A percentile compares a stretch with the other conserved stretches of the same genome.
phyloP scores from a whole-genome alignment of 2,888 invertebrate genomes.

The Nomada goodeniana region DNA sequence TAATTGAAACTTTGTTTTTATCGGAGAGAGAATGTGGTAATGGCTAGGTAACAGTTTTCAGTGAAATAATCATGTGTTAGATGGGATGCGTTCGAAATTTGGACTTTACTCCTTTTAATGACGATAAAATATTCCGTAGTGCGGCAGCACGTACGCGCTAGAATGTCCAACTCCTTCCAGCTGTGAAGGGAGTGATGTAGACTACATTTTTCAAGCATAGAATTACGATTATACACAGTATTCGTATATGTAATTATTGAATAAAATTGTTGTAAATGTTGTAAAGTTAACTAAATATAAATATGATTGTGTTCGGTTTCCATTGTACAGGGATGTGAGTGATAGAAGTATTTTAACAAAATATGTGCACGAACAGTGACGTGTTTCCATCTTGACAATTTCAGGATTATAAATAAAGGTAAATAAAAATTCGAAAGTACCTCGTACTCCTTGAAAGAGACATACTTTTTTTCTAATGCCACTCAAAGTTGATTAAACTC shows the following conservation, averaged over 20 bases:
- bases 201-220: constrained; percentile 30
- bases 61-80: background rate
- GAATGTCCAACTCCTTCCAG: constrained; percentile 63
- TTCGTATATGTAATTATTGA: constrained; percentile 39
- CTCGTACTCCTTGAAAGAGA: background rate
- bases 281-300: constrained; percentile 23
- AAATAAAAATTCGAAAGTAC: constrained; percentile 25
- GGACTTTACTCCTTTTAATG: background rate
- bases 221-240: constrained; percentile 12
- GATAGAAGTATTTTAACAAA: constrained; percentile 62
- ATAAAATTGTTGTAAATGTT: constrained; percentile 47
- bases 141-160: constrained; percentile 33
- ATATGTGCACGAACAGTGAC: constrained; percentile 79
- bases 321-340: constrained; percentile 17
- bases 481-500: background rate
- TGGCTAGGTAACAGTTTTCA: background rate
- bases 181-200: constrained; percentile 51
- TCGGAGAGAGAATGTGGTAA: background rate
- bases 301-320: constrained; percentile 20
- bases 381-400: constrained; percentile 81
- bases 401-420: constrained; percentile 75
- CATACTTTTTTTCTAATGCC: background rate
- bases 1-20: background rate
- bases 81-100: background rate
- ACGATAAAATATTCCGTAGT: constrained; percentile 4